These are phyloP conservation scores for Brenthis ino DNA, from an alignment of 2,888 invertebrate genomes.

Conservation along the genomic window DNA sequence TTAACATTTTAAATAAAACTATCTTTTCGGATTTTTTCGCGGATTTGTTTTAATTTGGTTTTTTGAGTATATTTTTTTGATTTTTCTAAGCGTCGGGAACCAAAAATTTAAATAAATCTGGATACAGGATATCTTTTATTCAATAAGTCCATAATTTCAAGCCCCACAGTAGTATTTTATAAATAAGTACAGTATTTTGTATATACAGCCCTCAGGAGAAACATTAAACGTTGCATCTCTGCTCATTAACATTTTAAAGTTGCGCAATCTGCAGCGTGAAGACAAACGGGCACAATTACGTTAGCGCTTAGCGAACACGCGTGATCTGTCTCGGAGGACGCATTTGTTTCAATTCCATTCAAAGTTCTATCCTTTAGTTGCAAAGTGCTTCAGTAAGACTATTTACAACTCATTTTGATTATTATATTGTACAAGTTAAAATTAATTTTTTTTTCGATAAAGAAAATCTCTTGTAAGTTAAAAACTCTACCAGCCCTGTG, in stretches of 20 bases:
- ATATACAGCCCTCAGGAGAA: background rate
- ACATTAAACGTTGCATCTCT: conserved; percentile 19
- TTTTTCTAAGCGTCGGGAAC: too few relatives aligned
- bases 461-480: too few relatives aligned
- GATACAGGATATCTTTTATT: too few relatives aligned
- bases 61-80: too few relatives aligned
- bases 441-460: too few relatives aligned
- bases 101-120: too few relatives aligned
- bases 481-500: too few relatives aligned
- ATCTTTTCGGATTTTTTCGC: too few relatives aligned
- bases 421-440: background rate
- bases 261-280: conserved; percentile 17
- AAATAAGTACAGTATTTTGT: background rate
- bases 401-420: background rate
- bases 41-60: too few relatives aligned
- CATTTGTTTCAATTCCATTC: conserved; percentile 20
- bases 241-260: conserved; percentile 26
- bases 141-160: background rate
- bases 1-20: too few relatives aligned
- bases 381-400: background rate
- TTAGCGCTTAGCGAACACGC: conserved; percentile 22
- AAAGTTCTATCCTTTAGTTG: background rate
- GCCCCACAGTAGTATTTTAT: too few relatives aligned
- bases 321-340: conserved; percentile 20
- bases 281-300: conserved; percentile 23